A percentile compares a stretch with the other conserved stretches of the same genome.
These are phyloP conservation scores for Dendrocincla fuliginosa DNA, from an alignment of 2,797 vertebrate species.

Conservation along the genomic window DNA sequence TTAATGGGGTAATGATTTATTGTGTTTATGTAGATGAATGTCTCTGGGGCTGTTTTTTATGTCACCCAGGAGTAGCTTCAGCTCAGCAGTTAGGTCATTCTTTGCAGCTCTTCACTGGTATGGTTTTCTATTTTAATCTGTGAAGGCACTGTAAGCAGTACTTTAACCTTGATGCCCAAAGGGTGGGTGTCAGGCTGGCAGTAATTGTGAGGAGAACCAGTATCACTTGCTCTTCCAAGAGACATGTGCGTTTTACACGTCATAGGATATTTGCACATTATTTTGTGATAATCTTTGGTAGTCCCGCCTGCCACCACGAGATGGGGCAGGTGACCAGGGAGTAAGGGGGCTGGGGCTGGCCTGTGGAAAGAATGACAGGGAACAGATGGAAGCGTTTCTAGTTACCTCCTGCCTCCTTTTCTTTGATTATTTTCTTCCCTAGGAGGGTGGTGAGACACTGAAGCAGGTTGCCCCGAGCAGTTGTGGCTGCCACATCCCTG, in stretches of 20 bases:
- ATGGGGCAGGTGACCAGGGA: background rate
- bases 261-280: fast-evolving
- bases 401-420: background rate
- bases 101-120: background rate
- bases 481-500: background rate
- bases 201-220: background rate
- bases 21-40: background rate
- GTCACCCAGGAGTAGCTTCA: background rate
- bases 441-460: background rate
- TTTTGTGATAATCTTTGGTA: background rate
- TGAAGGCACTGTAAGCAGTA: background rate
- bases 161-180: background rate
- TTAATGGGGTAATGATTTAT: background rate
- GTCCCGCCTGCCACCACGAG: background rate
- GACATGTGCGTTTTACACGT: fast-evolving
- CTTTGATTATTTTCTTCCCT: background rate
- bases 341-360: fast-evolving
- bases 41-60: background rate
- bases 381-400: background rate
- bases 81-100: background rate
- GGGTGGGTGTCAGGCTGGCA: too few relatives aligned
- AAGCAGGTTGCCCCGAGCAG: background rate
- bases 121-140: background rate
- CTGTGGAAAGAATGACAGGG: fast-evolving
- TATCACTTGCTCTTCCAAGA: background rate